Percentiles rank a stretch among this genome's conserved stretches.
Conservation (phyloP, 2,797 vertebrate genomes). For the Manis javanica region DNA sequence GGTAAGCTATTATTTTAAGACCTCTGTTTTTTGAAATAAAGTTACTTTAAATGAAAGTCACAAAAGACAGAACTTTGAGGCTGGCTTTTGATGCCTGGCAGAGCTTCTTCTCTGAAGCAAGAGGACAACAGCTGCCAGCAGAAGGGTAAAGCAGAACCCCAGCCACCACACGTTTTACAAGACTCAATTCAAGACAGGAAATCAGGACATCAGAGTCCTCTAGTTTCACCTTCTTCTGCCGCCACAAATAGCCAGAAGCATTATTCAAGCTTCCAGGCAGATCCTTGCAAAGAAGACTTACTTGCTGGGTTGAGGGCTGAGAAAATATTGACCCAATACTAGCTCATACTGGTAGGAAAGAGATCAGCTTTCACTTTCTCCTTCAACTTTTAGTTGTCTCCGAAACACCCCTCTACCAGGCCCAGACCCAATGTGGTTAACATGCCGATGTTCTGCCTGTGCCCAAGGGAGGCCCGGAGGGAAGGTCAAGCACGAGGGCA, state of each 20-base stretch:
- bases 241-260: neutral
- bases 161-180: neutral
- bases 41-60: conserved; percentile 32
- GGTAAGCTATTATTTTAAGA: neutral
- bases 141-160: neutral
- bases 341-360: neutral
- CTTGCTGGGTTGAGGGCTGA: neutral
- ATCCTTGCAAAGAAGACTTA: neutral
- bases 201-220: neutral
- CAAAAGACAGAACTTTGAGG: neutral
- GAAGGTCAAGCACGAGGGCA: neutral
- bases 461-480: neutral
- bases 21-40: neutral
- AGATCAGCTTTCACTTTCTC: neutral
- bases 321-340: neutral
- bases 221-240: neutral
- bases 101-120: neutral
- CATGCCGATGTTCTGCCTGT: neutral
- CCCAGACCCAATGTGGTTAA: neutral
- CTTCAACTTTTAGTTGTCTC: neutral
- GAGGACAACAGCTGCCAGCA: neutral
- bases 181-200: neutral
- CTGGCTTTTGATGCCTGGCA: neutral
- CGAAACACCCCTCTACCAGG: neutral
- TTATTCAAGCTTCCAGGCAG: neutral